phyloP scores from a whole-genome alignment of 2,888 invertebrate species.

The Hesperia comma region DNA sequence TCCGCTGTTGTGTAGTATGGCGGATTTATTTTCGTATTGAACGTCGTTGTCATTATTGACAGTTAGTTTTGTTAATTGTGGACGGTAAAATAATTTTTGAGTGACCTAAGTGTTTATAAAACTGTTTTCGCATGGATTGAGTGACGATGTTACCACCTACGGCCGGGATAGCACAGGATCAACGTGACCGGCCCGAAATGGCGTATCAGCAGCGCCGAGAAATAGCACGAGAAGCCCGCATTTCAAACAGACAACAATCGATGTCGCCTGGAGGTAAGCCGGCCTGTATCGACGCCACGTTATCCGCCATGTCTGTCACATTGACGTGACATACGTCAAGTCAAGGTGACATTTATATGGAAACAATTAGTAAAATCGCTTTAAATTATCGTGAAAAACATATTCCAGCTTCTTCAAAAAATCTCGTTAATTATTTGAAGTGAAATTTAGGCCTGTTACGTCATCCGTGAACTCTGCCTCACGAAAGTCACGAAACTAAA shows the following conservation, averaged over 20 bases:
- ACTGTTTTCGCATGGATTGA: constrained; percentile 73
- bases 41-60: constrained; percentile 45
- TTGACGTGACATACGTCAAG: constrained; percentile 85
- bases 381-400: constrained; percentile 55
- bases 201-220: constrained; percentile 78
- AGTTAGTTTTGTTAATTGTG: constrained; percentile 28
- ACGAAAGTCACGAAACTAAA: constrained; percentile 75
- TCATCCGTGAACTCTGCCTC: constrained; percentile 67
- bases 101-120: constrained; percentile 56
- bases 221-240: constrained; percentile 75
- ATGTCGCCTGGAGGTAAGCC: constrained; percentile 68
- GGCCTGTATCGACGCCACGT: constrained; percentile 80
- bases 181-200: constrained; percentile 79
- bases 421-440: constrained; percentile 44
- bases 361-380: constrained; percentile 69
- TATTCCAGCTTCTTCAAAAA: constrained; percentile 43
- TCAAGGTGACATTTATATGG: constrained; percentile 82
- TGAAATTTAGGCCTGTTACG: constrained; percentile 71
- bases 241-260: constrained; percentile 73
- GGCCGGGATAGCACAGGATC: constrained; percentile 78
- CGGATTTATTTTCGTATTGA: constrained; percentile 60
- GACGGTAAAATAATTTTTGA: constrained; percentile 40
- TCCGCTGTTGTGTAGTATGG: constrained; percentile 63
- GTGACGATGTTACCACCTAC: constrained; percentile 80
- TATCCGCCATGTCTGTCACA: constrained; percentile 82